These are phyloP conservation scores for Oxyscelio sp. DNA, from an alignment of 2,888 invertebrate species.

Conservation along the genomic window DNA sequence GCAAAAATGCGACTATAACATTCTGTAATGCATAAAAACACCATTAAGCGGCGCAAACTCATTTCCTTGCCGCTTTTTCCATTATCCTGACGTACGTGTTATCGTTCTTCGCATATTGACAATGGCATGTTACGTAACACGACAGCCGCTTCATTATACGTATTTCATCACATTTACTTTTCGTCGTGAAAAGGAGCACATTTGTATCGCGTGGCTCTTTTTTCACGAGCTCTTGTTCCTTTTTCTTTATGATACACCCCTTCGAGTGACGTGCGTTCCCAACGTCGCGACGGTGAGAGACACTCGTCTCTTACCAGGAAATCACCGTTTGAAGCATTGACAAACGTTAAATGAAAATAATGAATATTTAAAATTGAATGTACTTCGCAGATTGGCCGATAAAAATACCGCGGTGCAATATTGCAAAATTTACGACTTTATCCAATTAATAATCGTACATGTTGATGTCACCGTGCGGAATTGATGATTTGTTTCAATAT, in stretches of 20 bases:
- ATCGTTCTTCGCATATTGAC: constrained; percentile 72
- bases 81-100: constrained; percentile 63
- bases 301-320: constrained; percentile 74
- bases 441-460: constrained; percentile 13
- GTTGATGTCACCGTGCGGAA: background rate
- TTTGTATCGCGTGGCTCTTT: constrained; percentile 52
- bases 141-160: constrained; percentile 70
- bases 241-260: constrained; percentile 64
- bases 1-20: constrained; percentile 39
- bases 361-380: constrained; percentile 34
- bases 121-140: constrained; percentile 72
- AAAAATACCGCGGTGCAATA: background rate
- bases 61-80: constrained; percentile 70
- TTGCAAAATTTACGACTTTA: background rate
- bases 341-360: constrained; percentile 51
- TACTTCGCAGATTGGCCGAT: constrained; percentile 16
- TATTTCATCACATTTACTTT: constrained; percentile 69
- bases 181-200: constrained; percentile 64
- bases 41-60: constrained; percentile 62
- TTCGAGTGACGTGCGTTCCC: constrained; percentile 68
- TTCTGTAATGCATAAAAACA: constrained; percentile 65
- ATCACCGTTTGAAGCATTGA: constrained; percentile 68
- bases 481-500: constrained; percentile 16
- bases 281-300: constrained; percentile 72
- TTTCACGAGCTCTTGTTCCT: constrained; percentile 55